phyloP scores from a whole-genome alignment of 2,113 vertebrate species.

The Hippocampus zosterae region DNA sequence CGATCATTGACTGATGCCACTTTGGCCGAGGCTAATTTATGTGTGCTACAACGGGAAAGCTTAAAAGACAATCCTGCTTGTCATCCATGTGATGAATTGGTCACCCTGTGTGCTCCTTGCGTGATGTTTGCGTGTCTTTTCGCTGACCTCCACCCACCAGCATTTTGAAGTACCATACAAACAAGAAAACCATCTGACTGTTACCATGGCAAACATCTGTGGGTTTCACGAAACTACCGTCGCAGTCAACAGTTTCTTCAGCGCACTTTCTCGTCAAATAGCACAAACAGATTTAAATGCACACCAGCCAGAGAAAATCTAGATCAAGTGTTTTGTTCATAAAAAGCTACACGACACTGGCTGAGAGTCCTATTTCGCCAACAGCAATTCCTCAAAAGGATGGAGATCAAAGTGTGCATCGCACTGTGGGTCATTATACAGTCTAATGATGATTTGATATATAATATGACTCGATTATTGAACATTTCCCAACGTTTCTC shows the following conservation, averaged over 20 bases:
- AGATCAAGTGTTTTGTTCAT: not conserved
- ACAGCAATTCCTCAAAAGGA: slow-evolving; percentile 5
- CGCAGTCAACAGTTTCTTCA: not conserved
- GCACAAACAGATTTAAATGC: not conserved
- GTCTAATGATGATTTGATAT: slow-evolving; percentile 23
- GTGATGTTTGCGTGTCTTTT: slow-evolving; percentile 50
- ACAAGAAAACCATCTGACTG: slow-evolving; percentile 7
- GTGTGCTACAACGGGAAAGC: slow-evolving; percentile 59
- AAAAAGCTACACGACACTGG: not conserved
- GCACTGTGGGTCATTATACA: slow-evolving; percentile 24
- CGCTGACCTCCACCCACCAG: slow-evolving; percentile 18
- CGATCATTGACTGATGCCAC: slow-evolving; percentile 60
- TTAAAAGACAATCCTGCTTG: slow-evolving; percentile 67
- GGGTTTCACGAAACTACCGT: not conserved
- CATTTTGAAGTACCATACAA: slow-evolving; percentile 8
- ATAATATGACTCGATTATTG: slow-evolving; percentile 6
- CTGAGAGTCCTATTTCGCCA: not conserved
- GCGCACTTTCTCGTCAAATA: not conserved
- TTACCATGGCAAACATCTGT: slow-evolving; percentile 12
- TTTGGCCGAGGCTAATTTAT: slow-evolving; percentile 68
- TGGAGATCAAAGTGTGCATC: slow-evolving; percentile 14
- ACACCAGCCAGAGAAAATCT: not conserved
- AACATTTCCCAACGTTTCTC: slow-evolving; percentile 10
- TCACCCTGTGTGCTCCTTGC: slow-evolving; percentile 40
- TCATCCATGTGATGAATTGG: slow-evolving; percentile 61